Percentiles rank a stretch among this genome's conserved stretches.
Evolutionary conservation across 2,797 vertebrate genomes (phyloP).

Genomic region (Lagodon rhomboides): DNA sequence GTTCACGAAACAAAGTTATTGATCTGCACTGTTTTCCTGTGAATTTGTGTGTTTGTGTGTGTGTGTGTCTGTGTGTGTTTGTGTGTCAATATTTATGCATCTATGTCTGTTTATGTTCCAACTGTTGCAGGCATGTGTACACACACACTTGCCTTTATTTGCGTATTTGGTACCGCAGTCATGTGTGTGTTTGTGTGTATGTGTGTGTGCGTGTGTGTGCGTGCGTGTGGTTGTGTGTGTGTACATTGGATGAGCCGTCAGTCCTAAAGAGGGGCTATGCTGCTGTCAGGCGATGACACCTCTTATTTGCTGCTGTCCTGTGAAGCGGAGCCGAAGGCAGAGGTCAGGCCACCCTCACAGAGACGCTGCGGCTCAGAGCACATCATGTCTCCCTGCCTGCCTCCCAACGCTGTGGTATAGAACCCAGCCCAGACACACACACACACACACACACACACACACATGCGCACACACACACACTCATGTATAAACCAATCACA

Average conservation of each 20-base stretch:
- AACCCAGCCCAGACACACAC: neutral
- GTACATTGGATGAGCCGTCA: conserved; percentile 53
- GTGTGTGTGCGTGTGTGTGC: conserved; percentile 26
- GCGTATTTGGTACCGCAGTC: neutral
- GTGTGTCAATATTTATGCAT: conserved; percentile 67
- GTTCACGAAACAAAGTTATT: conserved; percentile 68
- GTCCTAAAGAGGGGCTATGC: conserved; percentile 72
- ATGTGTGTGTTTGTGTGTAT: conserved; percentile 21
- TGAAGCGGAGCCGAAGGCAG: conserved; percentile 82
- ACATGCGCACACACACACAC: conserved; percentile 21
- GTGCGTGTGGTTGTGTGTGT: conserved; percentile 26
- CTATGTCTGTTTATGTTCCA: conserved; percentile 59
- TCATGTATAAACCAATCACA: conserved; percentile 26
- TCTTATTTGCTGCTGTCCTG: conserved; percentile 82
- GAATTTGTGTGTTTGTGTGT: conserved; percentile 37
- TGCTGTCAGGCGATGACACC: conserved; percentile 81
- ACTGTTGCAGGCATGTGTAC: conserved; percentile 56
- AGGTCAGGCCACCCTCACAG: conserved; percentile 82
- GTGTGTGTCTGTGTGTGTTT: conserved; percentile 31
- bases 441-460: conserved; percentile 18
- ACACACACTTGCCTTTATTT: conserved; percentile 18
- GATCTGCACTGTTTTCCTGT: conserved; percentile 60
- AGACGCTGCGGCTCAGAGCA: conserved; percentile 72
- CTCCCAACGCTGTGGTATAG: conserved; percentile 27
- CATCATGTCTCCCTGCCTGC: conserved; percentile 71